These are phyloP conservation scores for Pentamera pediparva DNA, from an alignment of 53 echinoderm and acorn worm species.

Conservation along the genomic window DNA sequence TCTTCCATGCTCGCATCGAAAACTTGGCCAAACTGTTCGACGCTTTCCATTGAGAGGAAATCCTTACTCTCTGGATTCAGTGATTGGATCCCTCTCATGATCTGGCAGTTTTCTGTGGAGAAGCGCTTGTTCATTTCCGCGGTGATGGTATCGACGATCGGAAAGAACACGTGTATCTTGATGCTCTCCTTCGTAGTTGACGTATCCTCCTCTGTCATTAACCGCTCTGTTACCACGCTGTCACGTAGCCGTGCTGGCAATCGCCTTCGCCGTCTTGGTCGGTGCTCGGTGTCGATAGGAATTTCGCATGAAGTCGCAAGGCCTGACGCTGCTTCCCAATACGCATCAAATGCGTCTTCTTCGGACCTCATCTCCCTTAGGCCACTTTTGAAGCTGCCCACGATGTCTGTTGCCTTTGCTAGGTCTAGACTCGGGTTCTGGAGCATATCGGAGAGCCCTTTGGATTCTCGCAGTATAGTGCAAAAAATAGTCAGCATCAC, in stretches of 20 bases:
- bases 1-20: constrained; percentile 6
- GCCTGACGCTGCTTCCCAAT: constrained; percentile 2
- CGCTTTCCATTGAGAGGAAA: not conserved
- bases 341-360: not conserved
- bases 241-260: not conserved
- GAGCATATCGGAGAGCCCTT: constrained; percentile 27
- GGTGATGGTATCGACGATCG: not conserved
- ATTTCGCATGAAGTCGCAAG: constrained; percentile 2
- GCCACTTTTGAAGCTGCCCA: constrained; percentile 7
- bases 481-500: constrained; percentile 26
- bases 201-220: not conserved
- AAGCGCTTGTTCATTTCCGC: constrained; percentile 16
- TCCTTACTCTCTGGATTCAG: not conserved
- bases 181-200: not conserved
- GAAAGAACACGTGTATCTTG: not conserved
- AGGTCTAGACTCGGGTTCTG: constrained; percentile 18
- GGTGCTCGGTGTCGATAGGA: constrained; percentile 1
- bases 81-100: constrained; percentile 10
- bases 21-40: not conserved
- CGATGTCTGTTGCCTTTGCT: constrained; percentile 25
- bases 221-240: not conserved
- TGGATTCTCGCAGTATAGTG: constrained; percentile 12
- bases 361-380: constrained; percentile 1
- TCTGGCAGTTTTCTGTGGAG: constrained; percentile 9
- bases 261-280: constrained; percentile 15